Conservation (phyloP, 2,888 invertebrate species). For the Temnothorax unifasciatus region DNA sequence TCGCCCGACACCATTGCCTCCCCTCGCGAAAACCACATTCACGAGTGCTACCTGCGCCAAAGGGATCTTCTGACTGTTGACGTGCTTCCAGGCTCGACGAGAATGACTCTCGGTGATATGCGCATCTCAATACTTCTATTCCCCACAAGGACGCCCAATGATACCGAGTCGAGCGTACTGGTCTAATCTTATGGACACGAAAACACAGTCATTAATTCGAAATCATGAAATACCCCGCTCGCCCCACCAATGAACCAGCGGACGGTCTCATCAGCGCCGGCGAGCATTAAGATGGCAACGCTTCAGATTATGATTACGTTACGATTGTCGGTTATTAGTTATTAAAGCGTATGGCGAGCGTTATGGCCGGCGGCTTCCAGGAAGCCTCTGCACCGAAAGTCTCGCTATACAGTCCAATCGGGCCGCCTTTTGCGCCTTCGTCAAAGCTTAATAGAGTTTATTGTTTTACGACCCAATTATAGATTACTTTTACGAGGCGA, state of each 20-base stretch:
- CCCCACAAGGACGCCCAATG: not conserved
- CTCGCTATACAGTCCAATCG: slow-evolving; percentile 52
- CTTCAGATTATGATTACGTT: slow-evolving; percentile 67
- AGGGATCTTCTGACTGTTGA: slow-evolving; percentile 67
- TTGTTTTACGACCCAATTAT: slow-evolving; percentile 85
- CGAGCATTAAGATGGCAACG: slow-evolving; percentile 61
- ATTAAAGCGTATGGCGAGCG: slow-evolving; percentile 65
- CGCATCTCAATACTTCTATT: not conserved
- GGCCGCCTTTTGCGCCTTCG: slow-evolving; percentile 59
- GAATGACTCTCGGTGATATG: slow-evolving; percentile 14
- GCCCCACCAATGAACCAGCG: not conserved
- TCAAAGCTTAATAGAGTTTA: slow-evolving; percentile 82
- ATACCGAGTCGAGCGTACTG: not conserved
- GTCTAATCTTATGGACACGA: not conserved
- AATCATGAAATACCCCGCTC: slow-evolving; percentile 19
- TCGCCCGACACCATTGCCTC: slow-evolving; percentile 82
- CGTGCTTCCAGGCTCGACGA: slow-evolving; percentile 55
- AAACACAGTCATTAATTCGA: slow-evolving; percentile 35
- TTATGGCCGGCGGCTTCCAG: slow-evolving; percentile 70
- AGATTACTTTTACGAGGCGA: slow-evolving; percentile 84
- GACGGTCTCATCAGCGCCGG: slow-evolving; percentile 52
- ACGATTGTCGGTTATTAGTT: slow-evolving; percentile 76
- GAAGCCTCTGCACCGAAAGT: slow-evolving; percentile 68
- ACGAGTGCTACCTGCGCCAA: slow-evolving; percentile 73
- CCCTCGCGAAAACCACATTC: slow-evolving; percentile 80